These are phyloP conservation scores for Frankliniella intonsa DNA, from an alignment of 2,888 invertebrate genomes.

Conservation along the genomic window DNA sequence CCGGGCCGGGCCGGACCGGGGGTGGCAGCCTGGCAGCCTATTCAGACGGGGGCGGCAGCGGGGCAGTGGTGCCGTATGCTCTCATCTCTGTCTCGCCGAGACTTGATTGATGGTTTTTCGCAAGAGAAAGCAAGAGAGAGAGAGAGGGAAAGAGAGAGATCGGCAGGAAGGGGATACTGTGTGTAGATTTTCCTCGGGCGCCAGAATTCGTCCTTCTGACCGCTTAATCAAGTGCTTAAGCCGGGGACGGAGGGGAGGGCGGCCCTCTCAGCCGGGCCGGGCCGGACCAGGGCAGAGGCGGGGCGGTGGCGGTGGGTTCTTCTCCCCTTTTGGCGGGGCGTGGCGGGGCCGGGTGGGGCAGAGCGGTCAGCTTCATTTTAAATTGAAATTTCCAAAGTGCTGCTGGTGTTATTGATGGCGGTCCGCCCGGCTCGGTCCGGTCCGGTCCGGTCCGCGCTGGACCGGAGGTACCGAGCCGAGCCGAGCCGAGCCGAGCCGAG, in stretches of 20 bases:
- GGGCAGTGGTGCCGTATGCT: background rate
- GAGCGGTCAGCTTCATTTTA: background rate
- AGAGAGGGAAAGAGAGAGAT: background rate
- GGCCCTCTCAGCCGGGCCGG: background rate
- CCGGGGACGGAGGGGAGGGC: background rate
- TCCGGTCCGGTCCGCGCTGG: too few relatives aligned
- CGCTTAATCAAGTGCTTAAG: conserved; percentile 25
- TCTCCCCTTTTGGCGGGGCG: too few relatives aligned
- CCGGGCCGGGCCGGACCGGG: background rate
- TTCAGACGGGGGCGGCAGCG: too few relatives aligned
- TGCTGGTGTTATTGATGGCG: background rate
- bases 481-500: too few relatives aligned
- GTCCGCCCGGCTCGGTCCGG: too few relatives aligned
- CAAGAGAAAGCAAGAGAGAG: background rate
- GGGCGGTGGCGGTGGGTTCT: too few relatives aligned
- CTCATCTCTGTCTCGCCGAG: background rate
- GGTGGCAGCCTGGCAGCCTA: background rate
- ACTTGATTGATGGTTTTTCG: conserved; percentile 3
- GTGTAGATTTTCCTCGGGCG: background rate
- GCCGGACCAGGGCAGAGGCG: too few relatives aligned
- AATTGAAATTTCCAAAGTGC: conserved; percentile 19
- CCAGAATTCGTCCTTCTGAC: conserved; percentile 14
- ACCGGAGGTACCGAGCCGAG: too few relatives aligned
- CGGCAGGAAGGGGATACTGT: too few relatives aligned
- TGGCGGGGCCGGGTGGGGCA: background rate